phyloP scores from a whole-genome alignment of 2,888 invertebrate genomes.

The Platypus cylindrus region DNA sequence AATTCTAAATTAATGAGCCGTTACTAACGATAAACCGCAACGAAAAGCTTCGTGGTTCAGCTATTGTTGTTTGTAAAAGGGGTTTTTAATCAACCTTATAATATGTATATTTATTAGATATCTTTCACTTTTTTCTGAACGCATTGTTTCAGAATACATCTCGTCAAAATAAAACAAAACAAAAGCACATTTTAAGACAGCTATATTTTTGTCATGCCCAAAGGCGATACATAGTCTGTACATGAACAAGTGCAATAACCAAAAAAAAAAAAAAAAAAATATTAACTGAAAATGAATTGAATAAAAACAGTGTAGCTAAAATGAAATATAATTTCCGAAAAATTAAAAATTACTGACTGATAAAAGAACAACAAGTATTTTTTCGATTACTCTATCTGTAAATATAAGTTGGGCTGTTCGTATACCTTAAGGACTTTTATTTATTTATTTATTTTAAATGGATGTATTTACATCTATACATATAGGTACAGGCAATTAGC shows the following conservation, averaged over 20 bases:
- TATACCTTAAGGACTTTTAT: conserved; percentile 31
- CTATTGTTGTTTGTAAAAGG: too few relatives aligned
- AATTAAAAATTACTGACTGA: too few relatives aligned
- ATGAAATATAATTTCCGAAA: too few relatives aligned
- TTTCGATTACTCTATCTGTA: too few relatives aligned
- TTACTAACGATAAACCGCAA: too few relatives aligned
- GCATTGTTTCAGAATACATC: too few relatives aligned
- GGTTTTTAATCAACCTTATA: too few relatives aligned
- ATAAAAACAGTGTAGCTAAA: conserved; percentile 12
- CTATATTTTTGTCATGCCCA: conserved; percentile 37
- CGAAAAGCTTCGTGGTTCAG: too few relatives aligned
- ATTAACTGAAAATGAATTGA: conserved; percentile 10
- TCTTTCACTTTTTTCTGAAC: too few relatives aligned
- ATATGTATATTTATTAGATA: too few relatives aligned
- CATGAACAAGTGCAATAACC: conserved; percentile 36
- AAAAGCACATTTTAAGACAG: conserved; percentile 27
- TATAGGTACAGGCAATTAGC: conserved; percentile 31
- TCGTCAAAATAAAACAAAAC: background rate
- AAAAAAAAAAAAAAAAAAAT: conserved; percentile 25
- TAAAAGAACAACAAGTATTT: conserved; percentile 2
- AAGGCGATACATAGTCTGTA: conserved; percentile 37
- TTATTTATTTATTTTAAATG: conserved; percentile 8
- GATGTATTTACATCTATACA: conserved; percentile 35
- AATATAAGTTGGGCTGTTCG: too few relatives aligned
- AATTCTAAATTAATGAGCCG: too few relatives aligned